Evolutionary conservation across 2,888 invertebrate species (phyloP).

Genomic region (Synergus gifuensis): DNA sequence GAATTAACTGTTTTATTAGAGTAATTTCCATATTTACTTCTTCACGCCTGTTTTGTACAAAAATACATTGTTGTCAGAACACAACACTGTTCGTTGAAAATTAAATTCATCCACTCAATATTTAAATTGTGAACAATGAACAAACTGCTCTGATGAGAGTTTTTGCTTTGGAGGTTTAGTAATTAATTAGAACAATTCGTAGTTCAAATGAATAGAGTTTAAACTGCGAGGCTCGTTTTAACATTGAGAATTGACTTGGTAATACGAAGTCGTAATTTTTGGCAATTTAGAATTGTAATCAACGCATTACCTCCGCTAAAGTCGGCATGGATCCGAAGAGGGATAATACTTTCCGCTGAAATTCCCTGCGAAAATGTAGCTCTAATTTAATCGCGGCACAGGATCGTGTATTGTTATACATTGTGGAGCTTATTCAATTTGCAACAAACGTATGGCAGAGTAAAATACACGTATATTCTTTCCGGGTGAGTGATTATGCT

Average conservation of each 20-base stretch:
- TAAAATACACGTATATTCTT: slow-evolving; percentile 14
- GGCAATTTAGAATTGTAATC: slow-evolving; percentile 36
- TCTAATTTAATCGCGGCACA: slow-evolving; percentile 10
- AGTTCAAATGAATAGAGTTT: slow-evolving; percentile 35
- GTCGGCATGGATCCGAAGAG: slow-evolving; percentile 26
- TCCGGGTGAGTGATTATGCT: slow-evolving; percentile 53
- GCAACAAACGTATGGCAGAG: slow-evolving; percentile 38
- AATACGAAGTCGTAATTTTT: slow-evolving; percentile 38
- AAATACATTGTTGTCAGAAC: not conserved
- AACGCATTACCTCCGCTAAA: slow-evolving; percentile 31
- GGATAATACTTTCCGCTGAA: slow-evolving; percentile 44
- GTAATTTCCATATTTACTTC: too few species aligned
- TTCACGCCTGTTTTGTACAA: too few species aligned
- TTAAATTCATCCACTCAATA: slow-evolving; percentile 31
- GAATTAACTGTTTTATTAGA: too few species aligned
- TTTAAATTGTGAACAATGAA: not conserved
- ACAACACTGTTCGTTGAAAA: slow-evolving; percentile 2
- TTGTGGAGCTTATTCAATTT: slow-evolving; percentile 52
- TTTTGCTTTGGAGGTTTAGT: slow-evolving; percentile 24
- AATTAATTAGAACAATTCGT: slow-evolving; percentile 21
- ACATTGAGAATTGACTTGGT: slow-evolving; percentile 40
- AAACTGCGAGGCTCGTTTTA: not conserved
- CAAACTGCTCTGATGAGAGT: not conserved
- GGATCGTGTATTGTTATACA: slow-evolving; percentile 26
- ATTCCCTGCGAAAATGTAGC: slow-evolving; percentile 42